Evolutionary conservation across 1,140 invertebrate species (phyloP).

Genomic region (Brachionus sp.): DNA sequence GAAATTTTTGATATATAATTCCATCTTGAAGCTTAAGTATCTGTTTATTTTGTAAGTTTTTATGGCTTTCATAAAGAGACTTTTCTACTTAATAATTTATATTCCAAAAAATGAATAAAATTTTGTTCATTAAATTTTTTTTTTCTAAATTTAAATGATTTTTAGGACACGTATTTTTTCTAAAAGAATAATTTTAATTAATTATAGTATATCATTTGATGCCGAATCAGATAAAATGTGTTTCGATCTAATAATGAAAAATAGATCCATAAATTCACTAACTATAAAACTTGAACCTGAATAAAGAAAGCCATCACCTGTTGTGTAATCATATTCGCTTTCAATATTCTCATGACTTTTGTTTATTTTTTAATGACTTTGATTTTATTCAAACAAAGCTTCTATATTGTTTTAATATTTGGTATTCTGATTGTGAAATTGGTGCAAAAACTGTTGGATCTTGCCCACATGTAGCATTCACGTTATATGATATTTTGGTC

Average conservation of each 20-base stretch:
- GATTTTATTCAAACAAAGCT: no score
- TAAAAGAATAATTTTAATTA: not conserved
- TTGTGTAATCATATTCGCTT: not conserved
- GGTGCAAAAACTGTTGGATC: no score
- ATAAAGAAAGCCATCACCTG: not conserved
- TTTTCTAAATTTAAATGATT: not conserved
- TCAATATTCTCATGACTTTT: not conserved
- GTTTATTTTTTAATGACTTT: no score
- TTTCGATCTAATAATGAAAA: not conserved
- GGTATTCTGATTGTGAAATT: no score
- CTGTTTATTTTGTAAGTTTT: not conserved
- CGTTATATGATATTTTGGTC: no score
- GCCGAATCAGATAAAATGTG: not conserved
- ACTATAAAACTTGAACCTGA: not conserved
- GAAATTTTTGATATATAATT: not conserved
- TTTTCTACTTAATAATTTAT: not conserved
- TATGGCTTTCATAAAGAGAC: not conserved
- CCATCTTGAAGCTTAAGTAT: not conserved
- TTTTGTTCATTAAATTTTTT: not conserved
- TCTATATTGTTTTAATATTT: no score
- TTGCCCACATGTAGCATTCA: no score
- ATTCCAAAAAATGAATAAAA: not conserved
- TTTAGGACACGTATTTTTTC: not conserved
- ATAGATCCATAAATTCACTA: not conserved
- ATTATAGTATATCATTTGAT: not conserved